Conservation (phyloP, 1,140 invertebrate species). For the Caenorhabditis inopinata region DNA sequence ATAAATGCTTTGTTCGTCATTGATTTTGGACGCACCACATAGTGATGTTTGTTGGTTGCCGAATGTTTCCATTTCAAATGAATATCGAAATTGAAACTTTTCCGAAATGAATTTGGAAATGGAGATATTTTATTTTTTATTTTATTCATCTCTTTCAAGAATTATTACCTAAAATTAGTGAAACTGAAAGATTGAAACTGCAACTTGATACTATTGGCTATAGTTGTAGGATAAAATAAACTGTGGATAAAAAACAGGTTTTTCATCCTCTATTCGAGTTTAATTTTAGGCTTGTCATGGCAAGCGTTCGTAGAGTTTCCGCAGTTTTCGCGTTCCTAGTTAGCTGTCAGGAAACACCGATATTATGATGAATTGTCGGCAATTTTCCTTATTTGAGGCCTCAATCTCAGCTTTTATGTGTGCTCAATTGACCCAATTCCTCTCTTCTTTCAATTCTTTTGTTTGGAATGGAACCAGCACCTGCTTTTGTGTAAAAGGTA, state of each 20-base stretch:
- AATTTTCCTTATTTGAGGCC: neutral
- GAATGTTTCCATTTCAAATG: neutral
- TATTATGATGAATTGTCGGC: constrained; percentile 13
- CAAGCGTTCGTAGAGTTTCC: no score
- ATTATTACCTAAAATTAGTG: no score
- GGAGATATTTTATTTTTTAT: no score
- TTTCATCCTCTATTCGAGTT: no score
- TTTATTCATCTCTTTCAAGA: no score
- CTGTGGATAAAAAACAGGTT: no score
- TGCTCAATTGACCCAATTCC: neutral
- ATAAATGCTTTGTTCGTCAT: constrained; percentile 25
- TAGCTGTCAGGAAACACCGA: neutral
- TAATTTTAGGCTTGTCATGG: no score
- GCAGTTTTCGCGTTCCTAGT: no score
- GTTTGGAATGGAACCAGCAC: constrained; percentile 22
- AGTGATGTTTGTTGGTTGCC: constrained; percentile 10
- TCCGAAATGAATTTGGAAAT: no score
- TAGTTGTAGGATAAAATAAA: no score
- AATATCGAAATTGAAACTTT: constrained; percentile 10
- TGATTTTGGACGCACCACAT: neutral
- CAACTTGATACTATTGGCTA: no score
- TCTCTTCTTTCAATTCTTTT: neutral
- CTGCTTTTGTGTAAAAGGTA: neutral
- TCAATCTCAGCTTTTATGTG: neutral
- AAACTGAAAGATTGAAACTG: no score